Base-by-base conservation (phyloP, 2,888 invertebrate species). In the Augochlorella aurata region DNA sequence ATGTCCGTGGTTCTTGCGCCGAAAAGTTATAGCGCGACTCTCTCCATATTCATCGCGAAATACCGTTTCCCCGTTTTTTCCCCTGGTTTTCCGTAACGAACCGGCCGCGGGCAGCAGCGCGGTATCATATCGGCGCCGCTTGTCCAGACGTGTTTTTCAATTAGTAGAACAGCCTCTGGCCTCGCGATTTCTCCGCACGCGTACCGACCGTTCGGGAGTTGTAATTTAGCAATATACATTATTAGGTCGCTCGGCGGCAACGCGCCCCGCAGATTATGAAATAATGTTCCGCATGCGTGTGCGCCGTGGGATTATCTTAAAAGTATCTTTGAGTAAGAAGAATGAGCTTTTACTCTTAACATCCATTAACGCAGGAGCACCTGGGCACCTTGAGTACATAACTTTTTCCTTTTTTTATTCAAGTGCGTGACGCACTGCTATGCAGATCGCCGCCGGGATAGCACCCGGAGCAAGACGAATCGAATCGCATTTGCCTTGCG, bases 341-440 rank as follows among this genome's bases (percentile, higher is more conserved):
- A 86, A 88, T 88, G 88, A 88, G 88, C 85, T 84, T 87, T 86
- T 88, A 85, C 71, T 87, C 85, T 85, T 83, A 86, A 85, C 83
- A 81, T 79, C 81, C 83, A 86, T 88, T 88, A 88, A 88, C 88
- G 83, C 71, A 82, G 79, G 79, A 83, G 65, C 49, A 65, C 71
- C 77, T 49, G 73, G 52, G 76, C 74, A 84, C 71, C 69, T 38
- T 49, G 74, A 82, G 78, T 76, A 81, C 78, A 75, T 79, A 82
- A 73, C 52, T 81, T 21, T 21, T 24, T 63, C 38, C 38, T 65
- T 49, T 76, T 82, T 85, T 82, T 76, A 81, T 77, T 74, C 72
- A n/a, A 82, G 88, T 87, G 87, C 87, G 87, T 87, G 88, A 83
- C 82, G 80, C 86, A 79, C 74, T 77, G 77, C 88, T 83, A 81